Base-by-base conservation (phyloP, 2,113 vertebrate genomes). In the Morphnarchus princeps region DNA sequence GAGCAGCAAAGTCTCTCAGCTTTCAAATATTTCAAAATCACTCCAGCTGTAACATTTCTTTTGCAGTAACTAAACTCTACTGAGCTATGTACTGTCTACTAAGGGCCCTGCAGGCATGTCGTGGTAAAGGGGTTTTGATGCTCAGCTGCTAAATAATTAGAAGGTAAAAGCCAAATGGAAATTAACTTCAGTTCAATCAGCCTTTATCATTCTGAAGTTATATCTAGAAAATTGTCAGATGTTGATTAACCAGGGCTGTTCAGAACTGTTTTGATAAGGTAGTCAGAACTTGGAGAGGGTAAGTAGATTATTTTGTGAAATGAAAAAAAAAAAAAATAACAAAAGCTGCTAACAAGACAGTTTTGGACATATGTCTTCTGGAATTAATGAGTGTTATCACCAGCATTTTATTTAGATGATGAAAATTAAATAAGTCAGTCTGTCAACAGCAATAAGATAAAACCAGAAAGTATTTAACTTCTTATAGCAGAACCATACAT, bases 131-230 rank as follows among this genome's bases (percentile, higher is more conserved):
- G 31, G 40, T 55, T 94, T 78, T 93, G 62, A 73, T 59, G 11
- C 69, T 79, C 42, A 93, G 29, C 47, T 91, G 34, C 79, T 90
- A 87, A 93, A 83, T 78, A 96, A 96, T 96, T 94, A 94, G 82
- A 96, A 94, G 65, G 57, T 52, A 97, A 97, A 97, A 93, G 34
- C 9, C 85, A 78, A 97, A 82, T 71, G 31, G 70, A 97, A 97
- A 96, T 96, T 87, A 87, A 83, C 24, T 94, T 81, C 55, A 81
- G 69, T 82, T 96, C 78, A 92, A 45, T 69, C 69, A 69, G 57
- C 28, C 21, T 94, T 72, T 81, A 62, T 89, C 26, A 42, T 70
- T 80, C 66, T 57, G 24, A 13, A 70, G n/a, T 88, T 79, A 11
- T 45, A 84, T 34, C 66, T 76, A 42, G 73, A 91, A 90, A 82